phyloP scores from a whole-genome alignment of 92 coral and sea anemone genomes.

The Parazoanthus darwini region DNA sequence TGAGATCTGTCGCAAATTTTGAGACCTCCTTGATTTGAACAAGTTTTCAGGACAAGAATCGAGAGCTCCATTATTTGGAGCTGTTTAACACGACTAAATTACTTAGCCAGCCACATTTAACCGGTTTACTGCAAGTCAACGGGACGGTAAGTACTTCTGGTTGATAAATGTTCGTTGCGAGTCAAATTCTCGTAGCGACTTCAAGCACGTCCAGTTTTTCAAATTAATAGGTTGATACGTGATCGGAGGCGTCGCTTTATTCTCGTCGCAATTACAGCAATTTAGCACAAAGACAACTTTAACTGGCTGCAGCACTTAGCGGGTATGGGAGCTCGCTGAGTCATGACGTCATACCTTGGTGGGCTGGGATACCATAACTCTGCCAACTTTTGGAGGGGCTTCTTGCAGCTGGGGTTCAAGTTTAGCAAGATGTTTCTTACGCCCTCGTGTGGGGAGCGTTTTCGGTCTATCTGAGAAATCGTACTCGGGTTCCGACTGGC shows the following conservation, averaged over 20 bases:
- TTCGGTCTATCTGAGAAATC: conserved; percentile 21
- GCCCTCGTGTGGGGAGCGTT: conserved; percentile 35
- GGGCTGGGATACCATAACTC: conserved; percentile 37
- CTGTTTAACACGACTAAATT: not conserved
- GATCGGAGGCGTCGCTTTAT: not conserved
- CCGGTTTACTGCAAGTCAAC: not conserved
- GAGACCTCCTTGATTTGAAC: not conserved
- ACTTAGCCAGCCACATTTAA: not conserved
- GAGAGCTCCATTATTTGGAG: not conserved
- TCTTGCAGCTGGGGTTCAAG: conserved; percentile 5
- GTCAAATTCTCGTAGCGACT: conserved; percentile 3
- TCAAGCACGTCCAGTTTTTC: not conserved
- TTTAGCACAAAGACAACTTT: conserved; percentile 24
- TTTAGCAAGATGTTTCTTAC: conserved; percentile 27
- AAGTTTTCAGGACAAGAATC: not conserved
- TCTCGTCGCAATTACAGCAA: conserved; percentile 7
- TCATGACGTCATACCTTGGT: conserved; percentile 48
- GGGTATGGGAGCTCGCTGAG: not conserved
- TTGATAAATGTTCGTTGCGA: not conserved
- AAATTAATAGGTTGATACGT: not conserved
- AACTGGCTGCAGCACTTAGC: conserved; percentile 1
- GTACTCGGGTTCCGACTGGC: conserved; percentile 25
- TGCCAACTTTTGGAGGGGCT: conserved; percentile 33
- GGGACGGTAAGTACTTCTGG: not conserved
- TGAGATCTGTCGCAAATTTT: not conserved